Evolutionary conservation across 2,888 invertebrate genomes (phyloP), one percentile per base, ranked within the genome.

Genomic region (Eumacrocentrus americanus): DNA sequence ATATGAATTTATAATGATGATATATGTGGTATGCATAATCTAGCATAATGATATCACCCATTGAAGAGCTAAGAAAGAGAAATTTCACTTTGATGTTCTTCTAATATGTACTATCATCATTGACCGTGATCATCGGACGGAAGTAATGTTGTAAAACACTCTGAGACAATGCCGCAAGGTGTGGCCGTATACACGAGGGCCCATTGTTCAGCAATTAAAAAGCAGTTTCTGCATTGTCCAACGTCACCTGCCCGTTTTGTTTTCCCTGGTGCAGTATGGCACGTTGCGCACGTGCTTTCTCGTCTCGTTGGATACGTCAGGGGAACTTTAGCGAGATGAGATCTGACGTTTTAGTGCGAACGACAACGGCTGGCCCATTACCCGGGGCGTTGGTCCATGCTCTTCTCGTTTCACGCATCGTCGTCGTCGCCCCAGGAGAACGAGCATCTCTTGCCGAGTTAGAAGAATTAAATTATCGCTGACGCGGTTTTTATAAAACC

Each of bases 121-220:
- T 74, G 59, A 73, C 59, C 56, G 48, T 57, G 61, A 60, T 66
- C 67, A 69, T 50, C 62, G 63, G 54, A 63, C 63, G 72, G 70
- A 63, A 75, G 65, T 73, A 72, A 75, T 69, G 56, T 38, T 55
- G 23, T 46, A 50, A 63, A 68, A 70, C 67, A 64, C 61, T 61
- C 29, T 57, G 52, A 58, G 62, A 68, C 71, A 59, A 73, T 69
- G 66, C 65, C 69, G 61, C 66, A 72, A 77, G 78, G 77, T 78
- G 79, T 78, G 76, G 73, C 72, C 64, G 46, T 63, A 58, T 62
- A 66, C 60, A 58, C 65, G 65, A 66, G 64, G 63, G 52, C 64
- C 58, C 68, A 75, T 80, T 80, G 79, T 80, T 63, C 67, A 59
- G 75, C 75, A 80, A 80, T 80, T 80, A 80, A 80, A 70, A 79